Evolutionary conservation across 2,888 invertebrate genomes (phyloP).

Genomic region (Plagodis dolabraria): DNA sequence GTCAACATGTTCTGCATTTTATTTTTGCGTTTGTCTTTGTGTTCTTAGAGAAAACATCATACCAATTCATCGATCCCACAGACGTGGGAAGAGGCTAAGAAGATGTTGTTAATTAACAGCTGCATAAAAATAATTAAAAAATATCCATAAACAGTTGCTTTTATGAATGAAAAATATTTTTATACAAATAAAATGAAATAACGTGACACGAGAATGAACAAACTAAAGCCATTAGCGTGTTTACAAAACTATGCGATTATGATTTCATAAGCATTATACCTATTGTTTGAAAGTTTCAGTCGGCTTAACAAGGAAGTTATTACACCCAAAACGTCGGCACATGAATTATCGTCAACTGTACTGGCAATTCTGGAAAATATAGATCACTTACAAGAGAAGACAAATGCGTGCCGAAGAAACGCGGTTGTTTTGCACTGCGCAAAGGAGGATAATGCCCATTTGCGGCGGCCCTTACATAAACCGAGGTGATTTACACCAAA

Average conservation of each 20-base stretch:
- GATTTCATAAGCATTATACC: conserved; percentile 21
- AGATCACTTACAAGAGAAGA: conserved; percentile 56
- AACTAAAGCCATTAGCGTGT: conserved; percentile 27
- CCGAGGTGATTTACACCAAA: conserved; percentile 65
- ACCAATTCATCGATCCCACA: too few relatives aligned
- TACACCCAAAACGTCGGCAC: conserved; percentile 4
- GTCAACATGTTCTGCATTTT: too few relatives aligned
- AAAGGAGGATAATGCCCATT: conserved; percentile 59
- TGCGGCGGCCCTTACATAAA: conserved; percentile 60
- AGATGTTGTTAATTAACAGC: too few relatives aligned
- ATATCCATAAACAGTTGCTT: too few relatives aligned
- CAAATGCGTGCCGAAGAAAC: conserved; percentile 57
- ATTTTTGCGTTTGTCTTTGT: too few relatives aligned
- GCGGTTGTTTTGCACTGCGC: conserved; percentile 55
- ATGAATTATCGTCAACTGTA: conserved; percentile 18
- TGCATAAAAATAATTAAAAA: too few relatives aligned
- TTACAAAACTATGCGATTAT: conserved; percentile 27
- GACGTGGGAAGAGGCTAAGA: too few relatives aligned
- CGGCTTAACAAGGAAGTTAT: conserved; percentile 19
- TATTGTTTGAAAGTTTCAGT: conserved; percentile 15
- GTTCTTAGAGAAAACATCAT: too few relatives aligned
- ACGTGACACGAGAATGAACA: conserved; percentile 13
- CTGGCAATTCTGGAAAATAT: conserved; percentile 40
- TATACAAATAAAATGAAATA: too few relatives aligned
- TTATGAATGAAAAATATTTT: too few relatives aligned